Base-by-base conservation (phyloP, 2,888 invertebrate species). In the Siphlonurus alternatus region DNA sequence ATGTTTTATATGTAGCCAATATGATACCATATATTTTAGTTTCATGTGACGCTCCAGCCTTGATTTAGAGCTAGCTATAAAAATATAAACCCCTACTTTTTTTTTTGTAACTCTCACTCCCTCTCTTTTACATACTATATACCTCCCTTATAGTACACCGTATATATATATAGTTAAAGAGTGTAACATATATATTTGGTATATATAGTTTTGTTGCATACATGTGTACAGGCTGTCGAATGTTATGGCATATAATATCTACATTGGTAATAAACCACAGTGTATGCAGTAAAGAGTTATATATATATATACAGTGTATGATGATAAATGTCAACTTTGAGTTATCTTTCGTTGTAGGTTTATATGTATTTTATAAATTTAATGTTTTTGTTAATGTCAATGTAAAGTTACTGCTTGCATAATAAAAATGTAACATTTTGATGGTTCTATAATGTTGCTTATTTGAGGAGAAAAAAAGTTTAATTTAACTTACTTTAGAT, bases 31-130 rank as follows among this genome's bases (percentile, higher is more conserved):
- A 56, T 56, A 56, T 56, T 56, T 56, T 56, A 56, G 7, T 51
- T 56, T 56, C 56, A 56, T 56, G 56, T 56, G 56, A 56, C 56
- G 56, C 56, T n/a, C 5, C 56, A 38, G 15, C 38, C 22, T 56
- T 56, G 56, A 56, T 56, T 56, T 56, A 56, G 56, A 22, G 56
- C 56, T 22, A 5, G 56, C 56, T 56, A 56, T 56, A 56, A 56
- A 56, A 56, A 56, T 56, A 22, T 56, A 56, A 56, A 5, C 38
- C 38, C 38, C 15, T n/a, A n/a, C n/a, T n/a, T n/a, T n/a, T n/a
- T n/a, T n/a, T n/a, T n/a, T n/a, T n/a, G n/a, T n/a, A n/a, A n/a
- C 38, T 38, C 38, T 38, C 38, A 38, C 15, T 38, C 38, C 38
- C 5, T 38, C 15, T 38, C 15, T 38, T 38, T 38, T 38, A 38